Evolutionary conservation across 2,888 invertebrate genomes (phyloP).

Genomic region (Abrostola tripartita): DNA sequence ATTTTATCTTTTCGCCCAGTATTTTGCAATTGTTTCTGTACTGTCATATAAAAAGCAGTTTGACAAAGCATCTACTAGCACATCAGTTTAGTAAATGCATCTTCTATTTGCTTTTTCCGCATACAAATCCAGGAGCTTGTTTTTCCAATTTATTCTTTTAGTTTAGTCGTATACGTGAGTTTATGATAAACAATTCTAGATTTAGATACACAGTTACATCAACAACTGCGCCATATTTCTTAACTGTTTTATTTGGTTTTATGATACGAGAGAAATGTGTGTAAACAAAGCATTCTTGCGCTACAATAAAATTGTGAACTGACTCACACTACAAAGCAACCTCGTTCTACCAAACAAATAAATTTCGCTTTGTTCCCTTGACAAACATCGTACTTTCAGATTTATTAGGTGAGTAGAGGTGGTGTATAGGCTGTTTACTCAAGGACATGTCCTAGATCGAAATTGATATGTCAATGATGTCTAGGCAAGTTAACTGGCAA

Average conservation of each 20-base stretch:
- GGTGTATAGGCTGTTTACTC: not conserved
- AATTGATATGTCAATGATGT: too few species aligned
- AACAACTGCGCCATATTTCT: conserved; percentile 1
- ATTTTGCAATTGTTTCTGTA: too few species aligned
- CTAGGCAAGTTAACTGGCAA: too few species aligned
- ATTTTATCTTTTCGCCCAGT: too few species aligned
- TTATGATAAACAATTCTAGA: not conserved
- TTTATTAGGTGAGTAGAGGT: conserved; percentile 23
- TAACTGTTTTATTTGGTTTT: conserved; percentile 1
- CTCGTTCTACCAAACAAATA: conserved; percentile 27
- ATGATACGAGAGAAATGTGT: not conserved
- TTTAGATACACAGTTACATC: not conserved
- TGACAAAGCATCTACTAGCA: too few species aligned
- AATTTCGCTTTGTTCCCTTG: conserved; percentile 17
- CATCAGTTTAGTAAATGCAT: too few species aligned
- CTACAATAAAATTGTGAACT: conserved; percentile 4
- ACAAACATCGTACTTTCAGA: conserved; percentile 18
- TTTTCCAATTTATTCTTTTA: too few species aligned
- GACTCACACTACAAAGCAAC: conserved; percentile 1
- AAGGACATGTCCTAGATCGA: too few species aligned
- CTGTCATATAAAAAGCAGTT: too few species aligned
- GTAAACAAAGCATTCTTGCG: not conserved
- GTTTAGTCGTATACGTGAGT: not conserved
- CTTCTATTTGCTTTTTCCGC: too few species aligned
- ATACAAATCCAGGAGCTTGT: too few species aligned